Conservation (phyloP, 2,113 vertebrate species). For the Danio rerio region GRCz12tu NC_133189.1:208001-208500, state of each 20-base stretch:
- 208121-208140: constrained; percentile 89
- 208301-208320: too few species aligned
- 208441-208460: constrained; percentile 90
- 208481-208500: constrained; percentile 95
- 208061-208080: constrained; percentile 96
- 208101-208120: constrained; percentile 89
- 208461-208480: constrained; percentile 95
- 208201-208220: constrained; percentile 94
- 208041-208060: constrained; percentile 88
- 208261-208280: too few species aligned
- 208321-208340: too few species aligned
- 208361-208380: constrained; percentile 74
- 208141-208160: constrained; percentile 94
- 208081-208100: constrained; percentile 84
- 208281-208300: too few species aligned
- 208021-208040: constrained; percentile 33
- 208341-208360: background rate
- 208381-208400: constrained; percentile 94
- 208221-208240: constrained; percentile 80
- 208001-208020: too few species aligned
- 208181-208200: constrained; percentile 91
- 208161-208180: constrained; percentile 88
- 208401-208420: constrained; percentile 92
- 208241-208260: background rate
- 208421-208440: constrained; percentile 96